Conservation (phyloP, 2,888 invertebrate species). For the Zygothrica quintamaculata region DNA sequence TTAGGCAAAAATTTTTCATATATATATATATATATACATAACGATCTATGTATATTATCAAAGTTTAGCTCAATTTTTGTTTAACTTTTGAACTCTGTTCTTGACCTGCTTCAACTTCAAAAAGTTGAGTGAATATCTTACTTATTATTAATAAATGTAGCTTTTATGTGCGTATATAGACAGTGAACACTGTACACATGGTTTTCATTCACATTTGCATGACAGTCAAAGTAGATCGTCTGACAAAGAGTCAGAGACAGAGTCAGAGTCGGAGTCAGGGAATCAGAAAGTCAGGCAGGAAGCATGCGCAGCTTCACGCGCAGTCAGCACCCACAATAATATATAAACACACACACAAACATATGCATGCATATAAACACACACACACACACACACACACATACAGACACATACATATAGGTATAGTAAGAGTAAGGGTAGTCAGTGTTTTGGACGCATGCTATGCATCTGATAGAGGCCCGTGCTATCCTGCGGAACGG, state of each 20-base stretch:
- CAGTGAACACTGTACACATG: conserved; percentile 42
- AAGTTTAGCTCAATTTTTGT: no score
- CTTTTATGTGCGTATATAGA: conserved; percentile 16
- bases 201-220: conserved; percentile 40
- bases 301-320: conserved; percentile 73
- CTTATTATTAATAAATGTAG: background rate
- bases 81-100: no score
- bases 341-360: conserved; percentile 17
- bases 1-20: no score
- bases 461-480: conserved; percentile 10
- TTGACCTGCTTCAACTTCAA: no score
- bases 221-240: conserved; percentile 12
- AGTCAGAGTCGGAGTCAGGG: conserved; percentile 11
- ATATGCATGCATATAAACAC: conserved; percentile 7
- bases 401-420: no score
- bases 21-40: no score
- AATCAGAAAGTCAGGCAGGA: conserved; percentile 49
- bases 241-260: background rate
- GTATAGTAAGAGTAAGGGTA: no score
- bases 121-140: no score
- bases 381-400: background rate
- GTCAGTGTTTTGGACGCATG: conserved; percentile 12
- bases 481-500: conserved; percentile 63
- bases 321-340: conserved; percentile 33
- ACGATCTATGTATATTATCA: no score